phyloP scores from a whole-genome alignment of 2,888 invertebrate genomes.

The Byasa hedistus region DNA sequence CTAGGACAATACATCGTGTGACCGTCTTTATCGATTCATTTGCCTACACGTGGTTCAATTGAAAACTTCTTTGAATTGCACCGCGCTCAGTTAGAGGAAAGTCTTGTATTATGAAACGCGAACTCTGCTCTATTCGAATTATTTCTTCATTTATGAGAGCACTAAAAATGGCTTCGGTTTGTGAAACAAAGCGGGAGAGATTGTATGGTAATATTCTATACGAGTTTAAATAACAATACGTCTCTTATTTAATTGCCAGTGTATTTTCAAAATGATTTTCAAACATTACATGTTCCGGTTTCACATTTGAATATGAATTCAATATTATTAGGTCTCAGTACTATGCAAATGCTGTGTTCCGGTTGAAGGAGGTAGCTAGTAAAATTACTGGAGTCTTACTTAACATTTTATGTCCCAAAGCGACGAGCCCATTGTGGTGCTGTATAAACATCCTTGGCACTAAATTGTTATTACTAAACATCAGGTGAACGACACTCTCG shows the following conservation, averaged over 20 bases:
- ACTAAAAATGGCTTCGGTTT: conserved; percentile 1
- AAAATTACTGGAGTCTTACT: background rate
- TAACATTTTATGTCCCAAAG: background rate
- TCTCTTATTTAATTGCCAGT: background rate
- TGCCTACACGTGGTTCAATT: conserved; percentile 30
- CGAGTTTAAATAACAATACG: background rate
- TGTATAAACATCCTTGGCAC: background rate
- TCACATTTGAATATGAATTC: too few species aligned
- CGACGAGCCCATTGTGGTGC: background rate
- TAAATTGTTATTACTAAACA: background rate
- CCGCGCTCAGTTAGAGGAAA: conserved; percentile 28
- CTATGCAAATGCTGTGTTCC: too few species aligned
- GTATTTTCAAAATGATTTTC: background rate
- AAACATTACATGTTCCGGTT: background rate
- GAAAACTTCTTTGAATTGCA: conserved; percentile 29
- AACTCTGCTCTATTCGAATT: conserved; percentile 8
- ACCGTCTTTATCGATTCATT: conserved; percentile 41
- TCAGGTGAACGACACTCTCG: background rate
- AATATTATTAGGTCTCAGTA: too few species aligned
- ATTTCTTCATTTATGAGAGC: conserved; percentile 4
- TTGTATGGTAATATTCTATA: background rate
- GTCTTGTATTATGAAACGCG: conserved; percentile 25
- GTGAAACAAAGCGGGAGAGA: background rate
- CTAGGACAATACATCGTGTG: conserved; percentile 49
- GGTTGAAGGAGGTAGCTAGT: background rate